Base-by-base conservation (phyloP, 92 coral and sea anemone species). In the Metridium senile region DNA sequence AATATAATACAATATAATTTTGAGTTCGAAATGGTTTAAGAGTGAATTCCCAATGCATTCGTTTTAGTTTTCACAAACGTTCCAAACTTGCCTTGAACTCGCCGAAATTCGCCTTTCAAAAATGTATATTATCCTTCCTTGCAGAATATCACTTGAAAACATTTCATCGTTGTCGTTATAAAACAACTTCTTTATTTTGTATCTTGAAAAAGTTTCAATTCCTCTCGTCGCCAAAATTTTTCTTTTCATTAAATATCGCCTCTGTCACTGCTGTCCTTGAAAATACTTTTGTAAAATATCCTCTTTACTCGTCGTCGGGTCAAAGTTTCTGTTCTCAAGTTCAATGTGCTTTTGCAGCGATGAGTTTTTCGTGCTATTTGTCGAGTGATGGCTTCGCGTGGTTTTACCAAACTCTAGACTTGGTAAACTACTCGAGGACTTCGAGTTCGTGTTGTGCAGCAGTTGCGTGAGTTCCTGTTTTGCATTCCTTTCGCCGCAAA, bases 311-410 rank as follows among this genome's bases (percentile, higher is more conserved):
- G 26, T 31, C 0, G 25, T 45, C 17, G 78, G 64, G 45, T 73
- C 78, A 16, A 57, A 73, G 28, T 73, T 62, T 58, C 54, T 73
- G 17, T 73, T 53, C 32, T 73, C 68, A 7, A 51, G 67, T 58
- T 73, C 68, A 17, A 73, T 58, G 27, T 73, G 78, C 32, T 58
- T 58, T 28, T 58, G 67, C 1, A 73, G 52, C 21, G 68, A 25
- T 29, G 56, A 29, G 18, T 61, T 21, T 2, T 73, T 58, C 54
- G 34, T 32, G 19, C 31, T 27, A 18, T 23, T 22, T 26, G 8
- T 32, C 26, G 30, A 51, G 32, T 33, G 4, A 20, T 27, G 11
- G 0, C 29, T 72, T 25, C 30, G 53, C 22, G 63, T 57, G 17
- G 31, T 2, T 62, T 73, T 30, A 1, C 27, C 21, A 11, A 2